phyloP scores from a whole-genome alignment of 2,888 invertebrate genomes.

The Clitarchus hookeri region DNA sequence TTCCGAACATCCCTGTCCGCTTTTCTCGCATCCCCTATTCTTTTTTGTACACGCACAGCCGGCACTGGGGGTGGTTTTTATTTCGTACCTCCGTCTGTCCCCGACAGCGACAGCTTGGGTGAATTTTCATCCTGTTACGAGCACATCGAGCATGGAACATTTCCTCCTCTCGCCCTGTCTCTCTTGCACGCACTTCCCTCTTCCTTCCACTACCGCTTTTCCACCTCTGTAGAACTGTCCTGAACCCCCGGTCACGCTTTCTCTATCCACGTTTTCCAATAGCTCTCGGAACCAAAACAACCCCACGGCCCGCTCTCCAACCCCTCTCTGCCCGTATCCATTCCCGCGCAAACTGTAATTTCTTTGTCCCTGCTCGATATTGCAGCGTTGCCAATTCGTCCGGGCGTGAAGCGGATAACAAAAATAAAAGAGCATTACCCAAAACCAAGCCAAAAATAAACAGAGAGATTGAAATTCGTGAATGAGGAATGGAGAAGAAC shows the following conservation, averaged over 20 bases:
- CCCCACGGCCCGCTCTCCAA: background rate
- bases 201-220: background rate
- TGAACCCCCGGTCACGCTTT: background rate
- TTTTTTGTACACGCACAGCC: background rate
- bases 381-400: background rate
- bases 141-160: background rate
- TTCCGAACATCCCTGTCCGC: background rate
- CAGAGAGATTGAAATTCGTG: background rate
- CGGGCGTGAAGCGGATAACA: background rate
- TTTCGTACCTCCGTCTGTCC: background rate
- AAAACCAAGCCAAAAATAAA: background rate
- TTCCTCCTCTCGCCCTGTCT: background rate
- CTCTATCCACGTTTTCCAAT: background rate
- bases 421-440: background rate
- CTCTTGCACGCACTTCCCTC: background rate
- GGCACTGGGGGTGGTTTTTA: background rate
- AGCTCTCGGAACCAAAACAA: background rate
- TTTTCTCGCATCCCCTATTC: background rate
- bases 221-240: background rate
- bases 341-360: background rate
- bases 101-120: slow-evolving; percentile 9
- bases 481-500: background rate
- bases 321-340: background rate
- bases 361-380: background rate
- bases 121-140: slow-evolving; percentile 10